Percentiles rank a stretch among this genome's conserved stretches.
Evolutionary conservation across 2,888 invertebrate genomes (phyloP).

Genomic region (Clivina fossor): DNA sequence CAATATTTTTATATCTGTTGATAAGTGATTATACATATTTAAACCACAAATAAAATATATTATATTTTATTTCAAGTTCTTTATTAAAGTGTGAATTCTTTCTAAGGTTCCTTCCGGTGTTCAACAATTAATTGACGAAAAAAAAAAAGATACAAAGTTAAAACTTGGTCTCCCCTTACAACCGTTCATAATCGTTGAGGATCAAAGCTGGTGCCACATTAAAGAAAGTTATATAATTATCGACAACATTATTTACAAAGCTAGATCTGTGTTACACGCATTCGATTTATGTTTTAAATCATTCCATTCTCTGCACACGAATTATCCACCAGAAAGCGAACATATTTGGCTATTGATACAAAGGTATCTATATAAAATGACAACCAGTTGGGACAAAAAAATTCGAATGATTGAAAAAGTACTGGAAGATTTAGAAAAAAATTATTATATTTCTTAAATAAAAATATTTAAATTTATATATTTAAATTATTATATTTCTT

Average conservation of each 20-base stretch:
- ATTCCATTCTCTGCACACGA: conserved; percentile 10
- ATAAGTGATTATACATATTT: too few relatives aligned
- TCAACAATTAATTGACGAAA: conserved; percentile 8
- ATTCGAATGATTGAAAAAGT: conserved; percentile 4
- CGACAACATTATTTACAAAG: conserved; percentile 20
- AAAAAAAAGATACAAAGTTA: conserved; percentile 7
- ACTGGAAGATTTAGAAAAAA: too few relatives aligned
- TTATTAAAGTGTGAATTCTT: too few relatives aligned
- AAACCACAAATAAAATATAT: too few relatives aligned
- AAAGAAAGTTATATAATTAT: conserved; percentile 16
- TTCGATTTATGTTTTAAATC: conserved; percentile 35
- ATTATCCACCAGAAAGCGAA: conserved; percentile 20
- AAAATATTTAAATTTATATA: too few relatives aligned
- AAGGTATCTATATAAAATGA: neutral
- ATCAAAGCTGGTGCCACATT: neutral
- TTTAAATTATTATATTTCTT: too few relatives aligned
- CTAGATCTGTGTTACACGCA: conserved; percentile 26
- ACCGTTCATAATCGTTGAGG: conserved; percentile 19
- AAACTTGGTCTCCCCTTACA: conserved; percentile 10
- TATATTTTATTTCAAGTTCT: too few relatives aligned
- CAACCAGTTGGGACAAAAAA: conserved; percentile 2
- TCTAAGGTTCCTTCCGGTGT: conserved; percentile 25
- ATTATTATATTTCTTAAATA: too few relatives aligned
- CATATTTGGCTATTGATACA: conserved; percentile 20
- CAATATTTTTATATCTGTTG: too few relatives aligned